A percentile compares a stretch with the other conserved stretches of the same genome.
Evolutionary conservation across 2,113 vertebrate species (phyloP).

Genomic region (Pionites leucogaster): DNA sequence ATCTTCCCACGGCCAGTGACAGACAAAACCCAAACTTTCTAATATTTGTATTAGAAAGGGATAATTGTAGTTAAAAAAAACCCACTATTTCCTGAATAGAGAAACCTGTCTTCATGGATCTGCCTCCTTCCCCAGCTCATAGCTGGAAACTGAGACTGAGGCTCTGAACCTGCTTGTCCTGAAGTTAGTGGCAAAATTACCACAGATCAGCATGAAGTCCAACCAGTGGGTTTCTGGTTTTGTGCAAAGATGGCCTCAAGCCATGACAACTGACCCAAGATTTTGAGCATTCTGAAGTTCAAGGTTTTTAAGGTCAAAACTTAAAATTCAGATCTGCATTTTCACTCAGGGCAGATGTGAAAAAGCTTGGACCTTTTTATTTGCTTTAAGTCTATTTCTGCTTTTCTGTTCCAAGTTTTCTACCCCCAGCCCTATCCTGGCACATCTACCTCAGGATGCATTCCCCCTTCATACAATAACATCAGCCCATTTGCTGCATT

Average conservation of each 20-base stretch:
- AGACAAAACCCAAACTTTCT: background rate
- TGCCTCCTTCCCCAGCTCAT: background rate
- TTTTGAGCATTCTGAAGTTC: background rate
- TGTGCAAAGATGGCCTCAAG: background rate
- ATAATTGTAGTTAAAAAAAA: background rate
- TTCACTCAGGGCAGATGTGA: background rate
- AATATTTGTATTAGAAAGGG: background rate
- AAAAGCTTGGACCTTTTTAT: background rate
- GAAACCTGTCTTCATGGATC: background rate
- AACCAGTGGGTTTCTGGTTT: background rate
- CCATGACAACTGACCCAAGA: background rate
- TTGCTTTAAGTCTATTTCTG: background rate
- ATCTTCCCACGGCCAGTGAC: background rate
- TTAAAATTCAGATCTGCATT: background rate
- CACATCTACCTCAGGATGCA: background rate
- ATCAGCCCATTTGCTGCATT: background rate
- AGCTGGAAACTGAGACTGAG: background rate
- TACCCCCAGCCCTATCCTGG: background rate
- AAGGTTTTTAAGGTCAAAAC: background rate
- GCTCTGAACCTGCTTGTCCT: background rate
- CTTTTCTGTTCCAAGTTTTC: background rate
- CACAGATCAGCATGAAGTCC: background rate
- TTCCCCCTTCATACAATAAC: background rate
- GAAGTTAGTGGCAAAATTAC: background rate
- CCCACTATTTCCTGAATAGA: background rate